Base-by-base conservation (phyloP, 1,140 invertebrate genomes). In the Drosophila guanche region DNA sequence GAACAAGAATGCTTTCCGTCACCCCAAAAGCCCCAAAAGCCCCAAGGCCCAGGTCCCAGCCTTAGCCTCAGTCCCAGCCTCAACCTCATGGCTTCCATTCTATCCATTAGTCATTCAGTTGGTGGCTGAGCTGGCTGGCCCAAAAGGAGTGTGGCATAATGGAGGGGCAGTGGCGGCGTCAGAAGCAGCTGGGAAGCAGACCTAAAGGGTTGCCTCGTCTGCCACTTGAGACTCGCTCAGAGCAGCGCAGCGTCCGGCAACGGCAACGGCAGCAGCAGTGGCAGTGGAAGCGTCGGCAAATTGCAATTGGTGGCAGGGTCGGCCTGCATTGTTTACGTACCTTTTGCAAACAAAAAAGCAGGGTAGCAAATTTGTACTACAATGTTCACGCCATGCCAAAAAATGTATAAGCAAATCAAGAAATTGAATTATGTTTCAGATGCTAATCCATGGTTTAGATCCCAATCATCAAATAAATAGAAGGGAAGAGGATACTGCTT, bases 141-240 rank as follows among this genome's bases (percentile, higher is more conserved):
- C 33, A 37, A 37, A 12, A 37, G 20, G 50, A 37, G 40, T 41
- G 37, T 43, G 53, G 40, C 27, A 8, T 23, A 37, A 23, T 5
- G 55, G 25, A 42, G 33, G 40, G n/a, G 16, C 2, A 14, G 5
- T 20, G 16, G 22, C 29, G 2, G n/a, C 20, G 2, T 12, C 20
- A 25, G 33, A 16, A 23, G 27, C 14, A 27, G 10, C 10, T 43
- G 40, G 47, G 8, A 42, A 41, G 53, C 22, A 41, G 43, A 51
- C 14, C 46, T 40, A 75, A 55, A 41, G 59, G 63, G 60, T 52
- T 68, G 79, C 56, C 33, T 37, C 33, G 60, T 76, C 60, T 60
- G 76, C 80, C 81, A 85, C 81, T 85, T 85, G 81, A 85, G 81
- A 85, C 81, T 65, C 70, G 67, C 47, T 58, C 53, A 71, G 68